A percentile compares a stretch with the other conserved stretches of the same genome.
Evolutionary conservation across 2,888 invertebrate species (phyloP).

Genomic region (Agrilus cyanescens): DNA sequence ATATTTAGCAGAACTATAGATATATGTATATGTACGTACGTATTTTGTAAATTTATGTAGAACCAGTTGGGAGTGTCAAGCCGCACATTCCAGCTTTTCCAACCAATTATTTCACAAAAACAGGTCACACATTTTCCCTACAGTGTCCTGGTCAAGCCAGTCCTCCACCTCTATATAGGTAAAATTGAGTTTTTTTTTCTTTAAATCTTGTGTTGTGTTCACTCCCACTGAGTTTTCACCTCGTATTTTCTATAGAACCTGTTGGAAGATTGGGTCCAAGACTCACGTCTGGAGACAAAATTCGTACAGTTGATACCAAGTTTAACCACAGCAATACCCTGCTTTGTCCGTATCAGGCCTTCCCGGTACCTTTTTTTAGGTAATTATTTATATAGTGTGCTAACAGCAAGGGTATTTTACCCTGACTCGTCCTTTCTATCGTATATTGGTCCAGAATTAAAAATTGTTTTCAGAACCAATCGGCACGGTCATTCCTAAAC

Average conservation of each 20-base stretch:
- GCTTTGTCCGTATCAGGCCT: slow-evolving; percentile 55
- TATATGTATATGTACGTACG: too few species aligned
- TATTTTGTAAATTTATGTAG: slow-evolving; percentile 19
- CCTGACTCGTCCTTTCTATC: too few species aligned
- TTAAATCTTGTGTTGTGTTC: too few species aligned
- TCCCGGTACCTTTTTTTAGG: slow-evolving; percentile 62
- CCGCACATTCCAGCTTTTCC: slow-evolving; percentile 36
- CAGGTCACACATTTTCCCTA: slow-evolving; percentile 35
- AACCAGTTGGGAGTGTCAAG: slow-evolving; percentile 38
- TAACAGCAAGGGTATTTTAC: background rate
- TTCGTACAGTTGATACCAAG: slow-evolving; percentile 28
- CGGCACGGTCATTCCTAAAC: slow-evolving; percentile 39
- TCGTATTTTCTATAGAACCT: slow-evolving; percentile 45
- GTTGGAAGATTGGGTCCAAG: slow-evolving; percentile 65
- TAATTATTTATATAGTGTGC: slow-evolving; percentile 30
- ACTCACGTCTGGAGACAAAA: slow-evolving; percentile 32
- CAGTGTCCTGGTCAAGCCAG: slow-evolving; percentile 56
- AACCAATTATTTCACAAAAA: slow-evolving; percentile 25
- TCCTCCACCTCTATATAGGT: slow-evolving; percentile 46
- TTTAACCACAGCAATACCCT: slow-evolving; percentile 36
- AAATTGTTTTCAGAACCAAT: slow-evolving; percentile 32
- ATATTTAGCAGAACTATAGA: too few species aligned
- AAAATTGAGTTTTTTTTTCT: slow-evolving; percentile 7
- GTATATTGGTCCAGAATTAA: too few species aligned
- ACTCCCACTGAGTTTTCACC: background rate